Evolutionary conservation across 2,113 vertebrate genomes (phyloP), one percentile per base, ranked within the genome.

Genomic region (Laterallus jamaicensis): DNA sequence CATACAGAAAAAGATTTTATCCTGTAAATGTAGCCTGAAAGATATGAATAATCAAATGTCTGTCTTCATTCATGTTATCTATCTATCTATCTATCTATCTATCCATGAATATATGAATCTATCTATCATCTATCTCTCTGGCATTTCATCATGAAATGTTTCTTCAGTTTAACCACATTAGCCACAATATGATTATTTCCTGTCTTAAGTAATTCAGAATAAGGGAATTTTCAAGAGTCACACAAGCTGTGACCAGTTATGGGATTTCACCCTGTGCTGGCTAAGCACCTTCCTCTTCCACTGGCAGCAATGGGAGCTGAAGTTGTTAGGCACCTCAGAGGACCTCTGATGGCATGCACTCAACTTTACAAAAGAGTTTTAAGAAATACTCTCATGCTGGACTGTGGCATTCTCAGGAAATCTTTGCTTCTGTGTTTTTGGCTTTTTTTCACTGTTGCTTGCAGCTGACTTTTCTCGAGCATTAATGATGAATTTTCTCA

Each of bases 131-230:
- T 54, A 22, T 55, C 18, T 78, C 49, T 62, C 40, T 74, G 25
- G 6, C 7, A 28, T 91, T 88, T 93, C 39, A 78, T 78, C 15
- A 56, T 21, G 8, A 10, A 64, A 91, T 1, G 1, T 63, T 92
- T 83, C 73, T 78, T 88, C 88, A 94, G 88, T 93, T 94, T 94
- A 94, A 87, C 94, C 95, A 80, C 90, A 91, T 93, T 91, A 95
- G 14, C 95, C 95, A 4, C 92, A 92, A 76, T 68, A 68, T 81
- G 91, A 93, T 89, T 94, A 94, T 93, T 96, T 97, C 96, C 94
- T 94, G 58, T 94, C 64, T 95, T 95, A 91, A 80, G 96, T 70
- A 95, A 96, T 93, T 91, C 80, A 87, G 26, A 92, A 90, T 47
- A 78, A 84, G 32, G 88, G 93, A 93, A 90, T 69, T 95, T 90